Evolutionary conservation across 2,797 vertebrate species (phyloP).

Genomic region (Pempheris klunzingeri): DNA sequence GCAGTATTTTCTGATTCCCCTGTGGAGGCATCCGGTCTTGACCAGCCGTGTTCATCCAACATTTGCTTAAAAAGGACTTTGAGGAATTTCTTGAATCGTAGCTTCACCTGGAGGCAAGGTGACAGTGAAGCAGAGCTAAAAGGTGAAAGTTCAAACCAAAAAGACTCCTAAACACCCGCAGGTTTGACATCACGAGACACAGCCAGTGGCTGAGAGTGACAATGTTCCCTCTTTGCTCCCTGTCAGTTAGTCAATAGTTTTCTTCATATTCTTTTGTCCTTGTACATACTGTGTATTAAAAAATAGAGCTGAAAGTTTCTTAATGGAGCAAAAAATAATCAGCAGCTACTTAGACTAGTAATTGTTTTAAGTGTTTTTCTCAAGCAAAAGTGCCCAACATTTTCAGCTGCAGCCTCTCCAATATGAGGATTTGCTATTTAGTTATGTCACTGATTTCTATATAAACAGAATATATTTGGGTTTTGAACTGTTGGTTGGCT

Average conservation of each 20-base stretch:
- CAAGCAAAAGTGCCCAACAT: not conserved
- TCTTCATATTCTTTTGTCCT: not conserved
- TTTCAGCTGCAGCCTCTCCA: not conserved
- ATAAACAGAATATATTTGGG: not conserved
- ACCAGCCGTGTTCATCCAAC: slow-evolving; percentile 74
- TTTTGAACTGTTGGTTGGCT: not conserved
- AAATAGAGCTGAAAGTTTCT: not conserved
- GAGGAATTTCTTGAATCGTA: slow-evolving; percentile 92
- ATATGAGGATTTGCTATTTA: not conserved
- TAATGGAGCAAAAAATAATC: not conserved
- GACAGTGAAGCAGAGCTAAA: slow-evolving; percentile 41
- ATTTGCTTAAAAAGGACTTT: slow-evolving; percentile 88
- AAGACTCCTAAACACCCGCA: not conserved
- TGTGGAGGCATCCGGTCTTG: slow-evolving; percentile 30
- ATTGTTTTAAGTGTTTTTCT: not conserved
- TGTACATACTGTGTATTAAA: not conserved
- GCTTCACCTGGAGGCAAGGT: slow-evolving; percentile 86
- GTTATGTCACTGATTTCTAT: not conserved
- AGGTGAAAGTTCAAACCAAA: not conserved
- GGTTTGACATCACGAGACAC: not conserved
- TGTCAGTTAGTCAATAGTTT: not conserved
- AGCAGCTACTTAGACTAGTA: not conserved
- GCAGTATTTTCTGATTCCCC: not conserved
- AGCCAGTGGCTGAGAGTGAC: not conserved
- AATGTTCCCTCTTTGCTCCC: not conserved